Evolutionary conservation across 2,888 invertebrate genomes (phyloP).

Genomic region (Aleiodes testaceus): DNA sequence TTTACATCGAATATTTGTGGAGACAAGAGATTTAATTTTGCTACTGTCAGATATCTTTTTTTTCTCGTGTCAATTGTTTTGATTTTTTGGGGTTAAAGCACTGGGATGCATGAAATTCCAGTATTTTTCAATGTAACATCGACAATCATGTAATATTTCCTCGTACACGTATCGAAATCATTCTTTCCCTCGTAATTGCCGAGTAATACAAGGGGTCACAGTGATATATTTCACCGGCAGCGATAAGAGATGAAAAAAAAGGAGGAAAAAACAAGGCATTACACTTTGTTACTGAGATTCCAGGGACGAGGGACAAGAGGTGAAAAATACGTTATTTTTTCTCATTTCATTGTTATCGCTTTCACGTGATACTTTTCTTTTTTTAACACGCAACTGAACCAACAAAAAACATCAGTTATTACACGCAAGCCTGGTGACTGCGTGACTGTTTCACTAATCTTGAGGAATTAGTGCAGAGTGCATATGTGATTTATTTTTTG

Average conservation of each 20-base stretch:
- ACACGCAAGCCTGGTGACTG: not conserved
- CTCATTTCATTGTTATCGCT: slow-evolving; percentile 23
- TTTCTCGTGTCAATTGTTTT: not conserved
- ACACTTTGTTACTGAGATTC: slow-evolving; percentile 9
- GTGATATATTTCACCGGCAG: slow-evolving; percentile 4
- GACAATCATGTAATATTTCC: not conserved
- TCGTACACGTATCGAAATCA: not conserved
- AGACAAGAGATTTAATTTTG: not conserved
- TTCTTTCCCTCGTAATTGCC: not conserved
- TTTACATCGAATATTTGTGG: not conserved
- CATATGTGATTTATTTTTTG: slow-evolving; percentile 14
- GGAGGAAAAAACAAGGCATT: not conserved
- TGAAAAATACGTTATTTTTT: slow-evolving; percentile 9
- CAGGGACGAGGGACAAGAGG: not conserved
- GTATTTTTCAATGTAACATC: not conserved
- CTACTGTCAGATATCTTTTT: slow-evolving; percentile 23
- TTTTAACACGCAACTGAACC: not conserved
- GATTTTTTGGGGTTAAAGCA: slow-evolving; percentile 21
- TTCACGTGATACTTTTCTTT: not conserved
- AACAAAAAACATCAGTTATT: slow-evolving; percentile 25
- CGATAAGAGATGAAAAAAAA: not conserved
- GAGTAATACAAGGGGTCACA: slow-evolving; percentile 16
- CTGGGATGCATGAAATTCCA: no score
- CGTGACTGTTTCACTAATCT: slow-evolving; percentile 13
- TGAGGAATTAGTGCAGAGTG: slow-evolving; percentile 13